Conservation (phyloP, 2,113 vertebrate species). For the Bothrops jararaca region DNA sequence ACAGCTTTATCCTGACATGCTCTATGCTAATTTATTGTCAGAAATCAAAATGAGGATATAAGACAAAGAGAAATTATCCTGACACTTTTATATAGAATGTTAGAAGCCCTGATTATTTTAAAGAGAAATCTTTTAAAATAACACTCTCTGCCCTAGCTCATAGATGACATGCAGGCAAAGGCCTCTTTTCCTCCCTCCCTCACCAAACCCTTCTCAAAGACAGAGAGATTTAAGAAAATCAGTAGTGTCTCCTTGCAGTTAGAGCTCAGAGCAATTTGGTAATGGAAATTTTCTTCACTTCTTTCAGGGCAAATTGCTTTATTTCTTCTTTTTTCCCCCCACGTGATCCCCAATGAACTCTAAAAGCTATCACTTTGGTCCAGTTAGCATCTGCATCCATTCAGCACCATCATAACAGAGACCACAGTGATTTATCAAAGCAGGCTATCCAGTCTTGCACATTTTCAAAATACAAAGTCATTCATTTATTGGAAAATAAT, state of each 20-base stretch:
- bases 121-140: constrained; percentile 38
- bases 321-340: constrained; percentile 27
- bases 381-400: constrained; percentile 42
- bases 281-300: constrained; percentile 51
- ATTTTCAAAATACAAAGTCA: constrained; percentile 30
- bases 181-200: background rate
- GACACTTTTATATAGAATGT: background rate
- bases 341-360: constrained; percentile 51
- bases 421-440: constrained; percentile 17
- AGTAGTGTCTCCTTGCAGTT: background rate
- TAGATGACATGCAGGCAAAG: constrained; percentile 27
- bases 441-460: constrained; percentile 14
- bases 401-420: constrained; percentile 30
- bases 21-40: constrained; percentile 23
- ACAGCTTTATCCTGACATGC: background rate
- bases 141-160: background rate
- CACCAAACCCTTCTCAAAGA: background rate
- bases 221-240: background rate
- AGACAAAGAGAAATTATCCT: constrained; percentile 26
- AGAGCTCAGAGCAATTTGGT: constrained; percentile 33
- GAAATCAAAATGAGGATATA: constrained; percentile 38
- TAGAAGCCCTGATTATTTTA: constrained; percentile 25
- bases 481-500: background rate
- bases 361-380: constrained; percentile 62
- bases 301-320: constrained; percentile 38